A percentile compares a stretch with the other conserved stretches of the same genome.
These are phyloP conservation scores for Ganaspis brasiliensis DNA, from an alignment of 2,888 invertebrate genomes.

Conservation along the genomic window DNA sequence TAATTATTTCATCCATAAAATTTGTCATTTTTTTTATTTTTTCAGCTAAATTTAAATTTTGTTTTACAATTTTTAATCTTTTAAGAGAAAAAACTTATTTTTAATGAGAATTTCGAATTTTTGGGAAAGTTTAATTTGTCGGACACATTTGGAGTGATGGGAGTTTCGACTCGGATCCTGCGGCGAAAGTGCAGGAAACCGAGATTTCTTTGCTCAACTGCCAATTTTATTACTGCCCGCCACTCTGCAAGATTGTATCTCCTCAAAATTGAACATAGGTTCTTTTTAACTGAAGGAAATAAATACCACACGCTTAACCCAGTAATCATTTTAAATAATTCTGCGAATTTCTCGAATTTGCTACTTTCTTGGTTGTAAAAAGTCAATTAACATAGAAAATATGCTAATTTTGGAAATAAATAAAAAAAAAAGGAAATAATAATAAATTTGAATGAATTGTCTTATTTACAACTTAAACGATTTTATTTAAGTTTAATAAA, in stretches of 20 bases:
- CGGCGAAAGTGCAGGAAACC: slow-evolving; percentile 20
- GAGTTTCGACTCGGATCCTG: slow-evolving; percentile 54
- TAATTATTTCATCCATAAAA: no score
- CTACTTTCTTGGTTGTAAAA: neutral
- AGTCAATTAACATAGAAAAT: neutral
- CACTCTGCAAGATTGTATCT: slow-evolving; percentile 49
- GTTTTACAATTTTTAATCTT: no score
- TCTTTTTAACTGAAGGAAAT: slow-evolving; percentile 9
- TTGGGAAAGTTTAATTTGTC: slow-evolving; percentile 12
- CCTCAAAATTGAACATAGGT: slow-evolving; percentile 41
- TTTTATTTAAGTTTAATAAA: no score
- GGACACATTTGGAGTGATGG: slow-evolving; percentile 23
- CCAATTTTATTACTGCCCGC: slow-evolving; percentile 63
- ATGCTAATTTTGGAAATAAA: neutral
- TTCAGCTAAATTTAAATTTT: no score
- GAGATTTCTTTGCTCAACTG: slow-evolving; percentile 65
- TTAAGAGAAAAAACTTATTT: neutral
- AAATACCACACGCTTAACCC: neutral
- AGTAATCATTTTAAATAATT: neutral
- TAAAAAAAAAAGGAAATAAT: neutral
- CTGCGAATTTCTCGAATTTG: neutral
- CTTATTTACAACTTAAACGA: no score
- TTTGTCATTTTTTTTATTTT: no score
- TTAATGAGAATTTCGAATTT: neutral
- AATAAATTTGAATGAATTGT: no score